Percentiles rank a stretch among this genome's conserved stretches.
These are phyloP conservation scores for Drosophila takahashii DNA, from an alignment of 1,140 invertebrate species.

Conservation along the genomic window DNA sequence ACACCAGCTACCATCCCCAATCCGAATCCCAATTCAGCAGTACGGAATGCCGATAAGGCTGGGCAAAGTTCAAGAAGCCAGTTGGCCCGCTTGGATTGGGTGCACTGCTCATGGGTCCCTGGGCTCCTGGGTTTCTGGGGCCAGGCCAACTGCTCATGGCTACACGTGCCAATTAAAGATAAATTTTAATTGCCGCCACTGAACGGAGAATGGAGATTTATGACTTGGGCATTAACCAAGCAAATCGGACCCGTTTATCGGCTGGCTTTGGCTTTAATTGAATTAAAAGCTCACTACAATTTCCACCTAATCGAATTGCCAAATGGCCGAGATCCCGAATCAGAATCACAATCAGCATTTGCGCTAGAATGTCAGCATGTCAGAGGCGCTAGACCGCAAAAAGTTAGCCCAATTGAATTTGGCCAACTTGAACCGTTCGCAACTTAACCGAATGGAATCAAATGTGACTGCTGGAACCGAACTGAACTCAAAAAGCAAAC, in stretches of 20 bases:
- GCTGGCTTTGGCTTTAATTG: constrained; percentile 48
- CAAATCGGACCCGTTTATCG: constrained; percentile 42
- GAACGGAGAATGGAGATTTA: constrained; percentile 81
- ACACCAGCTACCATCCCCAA: constrained; percentile 1
- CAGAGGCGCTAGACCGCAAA: constrained; percentile 53
- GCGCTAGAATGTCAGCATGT: constrained; percentile 30
- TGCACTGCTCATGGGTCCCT: neutral
- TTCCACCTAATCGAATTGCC: constrained; percentile 28
- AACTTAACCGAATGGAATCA: constrained; percentile 1
- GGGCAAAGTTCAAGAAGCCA: constrained; percentile 62
- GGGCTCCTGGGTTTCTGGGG: neutral
- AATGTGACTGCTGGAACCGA: constrained; percentile 1
- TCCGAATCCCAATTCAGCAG: neutral
- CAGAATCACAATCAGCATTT: constrained; percentile 34
- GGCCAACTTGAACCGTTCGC: constrained; percentile 6
- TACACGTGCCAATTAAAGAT: constrained; percentile 76
- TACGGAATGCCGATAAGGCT: constrained; percentile 58
- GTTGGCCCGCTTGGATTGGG: constrained; percentile 4
- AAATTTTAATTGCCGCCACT: constrained; percentile 72
- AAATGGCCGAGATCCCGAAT: constrained; percentile 42
- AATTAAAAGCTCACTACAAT: constrained; percentile 31
- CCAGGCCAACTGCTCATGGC: constrained; percentile 9
- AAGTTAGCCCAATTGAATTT: constrained; percentile 65
- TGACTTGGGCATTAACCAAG: constrained; percentile 53
- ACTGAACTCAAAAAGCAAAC: neutral